These are phyloP conservation scores for Timema cristinae DNA, from an alignment of 2,888 invertebrate genomes.

Conservation along the genomic window DNA sequence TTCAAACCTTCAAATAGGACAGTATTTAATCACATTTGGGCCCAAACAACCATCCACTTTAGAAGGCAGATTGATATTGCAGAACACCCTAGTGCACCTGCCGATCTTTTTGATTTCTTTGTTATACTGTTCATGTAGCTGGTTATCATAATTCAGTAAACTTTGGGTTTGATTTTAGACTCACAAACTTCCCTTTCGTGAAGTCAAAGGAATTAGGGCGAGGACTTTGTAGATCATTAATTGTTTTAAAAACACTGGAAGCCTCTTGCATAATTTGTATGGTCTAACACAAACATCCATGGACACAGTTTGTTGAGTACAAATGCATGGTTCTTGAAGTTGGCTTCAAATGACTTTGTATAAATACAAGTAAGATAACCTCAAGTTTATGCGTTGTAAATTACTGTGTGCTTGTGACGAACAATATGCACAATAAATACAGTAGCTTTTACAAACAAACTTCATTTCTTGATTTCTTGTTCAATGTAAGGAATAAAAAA, in stretches of 20 bases:
- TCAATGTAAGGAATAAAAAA: too few species aligned
- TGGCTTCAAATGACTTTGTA: neutral
- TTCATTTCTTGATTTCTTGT: too few species aligned
- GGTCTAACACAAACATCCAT: too few species aligned
- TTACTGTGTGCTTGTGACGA: too few species aligned
- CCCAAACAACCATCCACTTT: neutral
- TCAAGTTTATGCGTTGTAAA: constrained; percentile 3
- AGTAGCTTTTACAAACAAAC: too few species aligned
- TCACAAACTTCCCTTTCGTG: constrained; percentile 9
- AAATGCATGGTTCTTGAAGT: neutral
- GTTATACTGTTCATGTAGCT: constrained; percentile 12
- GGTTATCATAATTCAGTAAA: constrained; percentile 8
- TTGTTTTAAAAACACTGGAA: neutral
- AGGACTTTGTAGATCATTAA: constrained; percentile 1
- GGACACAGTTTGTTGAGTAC: too few species aligned
- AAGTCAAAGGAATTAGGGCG: constrained; percentile 2
- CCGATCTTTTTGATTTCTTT: constrained; percentile 5
- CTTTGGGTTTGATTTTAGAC: constrained; percentile 8
- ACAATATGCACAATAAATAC: too few species aligned
- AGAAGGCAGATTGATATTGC: constrained; percentile 12
- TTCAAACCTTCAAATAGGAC: neutral
- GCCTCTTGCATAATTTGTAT: too few species aligned
- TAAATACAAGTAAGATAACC: too few species aligned
- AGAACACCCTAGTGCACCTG: neutral
- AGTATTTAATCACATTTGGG: constrained; percentile 4